A percentile compares a stretch with the other conserved stretches of the same genome.
Conservation (phyloP, 2,888 invertebrate genomes). For the Pachydiplax longipennis region DNA sequence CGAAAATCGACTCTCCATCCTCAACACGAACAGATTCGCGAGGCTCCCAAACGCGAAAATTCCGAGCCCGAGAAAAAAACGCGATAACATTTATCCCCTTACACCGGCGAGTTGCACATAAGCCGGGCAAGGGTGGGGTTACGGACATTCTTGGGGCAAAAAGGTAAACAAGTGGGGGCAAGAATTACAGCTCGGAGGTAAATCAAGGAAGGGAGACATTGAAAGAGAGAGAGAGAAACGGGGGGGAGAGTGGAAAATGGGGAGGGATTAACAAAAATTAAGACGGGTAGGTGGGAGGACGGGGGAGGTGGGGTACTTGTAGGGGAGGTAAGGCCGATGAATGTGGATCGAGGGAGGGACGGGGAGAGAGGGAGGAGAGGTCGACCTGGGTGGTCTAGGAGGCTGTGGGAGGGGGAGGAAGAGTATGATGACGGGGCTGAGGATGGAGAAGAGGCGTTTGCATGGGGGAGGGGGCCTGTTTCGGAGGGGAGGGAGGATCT, state of each 20-base stretch:
- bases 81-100: no score
- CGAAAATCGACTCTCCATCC: no score
- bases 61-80: no score
- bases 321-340: neutral
- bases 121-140: no score
- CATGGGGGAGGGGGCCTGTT: neutral
- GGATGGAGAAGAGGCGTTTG: neutral
- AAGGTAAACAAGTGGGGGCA: slow-evolving; percentile 22
- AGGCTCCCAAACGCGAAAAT: no score
- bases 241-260: neutral
- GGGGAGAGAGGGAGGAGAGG: neutral
- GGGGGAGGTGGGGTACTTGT: neutral
- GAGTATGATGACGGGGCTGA: neutral
- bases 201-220: slow-evolving; percentile 31
- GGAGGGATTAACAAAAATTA: slow-evolving; percentile 27
- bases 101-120: no score
- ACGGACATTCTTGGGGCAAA: neutral
- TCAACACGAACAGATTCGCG: no score
- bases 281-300: neutral
- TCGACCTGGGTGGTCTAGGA: slow-evolving; percentile 38
- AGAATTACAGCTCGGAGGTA: slow-evolving; percentile 26
- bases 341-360: neutral
- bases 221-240: slow-evolving; percentile 4
- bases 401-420: neutral
- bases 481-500: slow-evolving; percentile 10